A percentile compares a stretch with the other conserved stretches of the same genome.
Conservation (phyloP, 2,113 vertebrate genomes). For the Carassius gibelio region DNA sequence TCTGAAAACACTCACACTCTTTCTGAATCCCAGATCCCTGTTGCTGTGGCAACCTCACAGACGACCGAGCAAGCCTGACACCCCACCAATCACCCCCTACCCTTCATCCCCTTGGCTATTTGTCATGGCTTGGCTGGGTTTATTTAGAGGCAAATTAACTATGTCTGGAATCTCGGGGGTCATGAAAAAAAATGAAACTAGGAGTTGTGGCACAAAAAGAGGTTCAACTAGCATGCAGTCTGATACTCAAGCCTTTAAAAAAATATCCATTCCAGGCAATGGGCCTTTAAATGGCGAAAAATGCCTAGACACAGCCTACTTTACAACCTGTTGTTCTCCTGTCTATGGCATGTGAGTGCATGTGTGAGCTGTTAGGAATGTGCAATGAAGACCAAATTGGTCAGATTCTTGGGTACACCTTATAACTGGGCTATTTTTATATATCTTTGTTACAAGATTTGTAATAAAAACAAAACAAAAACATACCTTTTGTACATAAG, state of each 20-base stretch:
- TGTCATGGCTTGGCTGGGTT: conserved; percentile 81
- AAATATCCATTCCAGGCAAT: conserved; percentile 31
- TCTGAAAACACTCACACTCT: conserved; percentile 74
- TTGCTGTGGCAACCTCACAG: conserved; percentile 76
- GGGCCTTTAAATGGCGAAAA: conserved; percentile 48
- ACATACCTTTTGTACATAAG: too few relatives aligned
- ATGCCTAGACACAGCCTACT: conserved; percentile 43
- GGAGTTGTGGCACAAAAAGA: conserved; percentile 62
- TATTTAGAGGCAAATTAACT: conserved; percentile 83
- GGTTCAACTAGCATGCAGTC: conserved; percentile 53
- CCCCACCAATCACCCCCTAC: conserved; percentile 70
- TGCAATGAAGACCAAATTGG: neutral
- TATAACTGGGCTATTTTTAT: neutral
- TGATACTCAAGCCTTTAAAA: conserved; percentile 45
- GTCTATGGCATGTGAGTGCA: conserved; percentile 13
- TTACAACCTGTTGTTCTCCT: conserved; percentile 45
- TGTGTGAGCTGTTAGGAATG: conserved; percentile 5
- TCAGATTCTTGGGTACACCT: neutral
- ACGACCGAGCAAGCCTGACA: conserved; percentile 74
- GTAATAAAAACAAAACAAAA: neutral
- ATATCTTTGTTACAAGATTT: neutral
- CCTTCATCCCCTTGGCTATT: conserved; percentile 74
- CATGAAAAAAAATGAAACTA: conserved; percentile 62
- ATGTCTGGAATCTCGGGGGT: conserved; percentile 79
- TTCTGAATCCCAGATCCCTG: conserved; percentile 67